These are phyloP conservation scores for Nesidiocoris tenuis DNA, from an alignment of 2,888 invertebrate species.

Conservation along the genomic window DNA sequence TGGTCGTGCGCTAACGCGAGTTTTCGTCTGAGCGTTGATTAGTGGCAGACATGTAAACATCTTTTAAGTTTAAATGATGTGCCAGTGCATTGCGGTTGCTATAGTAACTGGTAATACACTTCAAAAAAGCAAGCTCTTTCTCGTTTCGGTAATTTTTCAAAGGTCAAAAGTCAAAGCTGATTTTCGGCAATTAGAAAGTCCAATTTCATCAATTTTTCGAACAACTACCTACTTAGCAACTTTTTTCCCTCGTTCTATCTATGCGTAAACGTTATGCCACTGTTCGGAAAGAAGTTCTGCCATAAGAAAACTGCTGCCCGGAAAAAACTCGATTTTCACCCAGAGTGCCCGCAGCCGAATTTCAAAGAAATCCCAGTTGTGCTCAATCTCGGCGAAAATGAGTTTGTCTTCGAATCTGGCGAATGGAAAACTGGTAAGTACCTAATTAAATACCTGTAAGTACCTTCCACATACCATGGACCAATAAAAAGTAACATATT, in stretches of 20 bases:
- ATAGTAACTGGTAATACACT: too few relatives aligned
- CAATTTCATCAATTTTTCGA: not conserved
- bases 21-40: too few relatives aligned
- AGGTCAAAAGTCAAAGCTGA: too few relatives aligned
- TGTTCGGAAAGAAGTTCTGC: slow-evolving; percentile 42
- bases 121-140: not conserved
- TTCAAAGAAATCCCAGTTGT: slow-evolving; percentile 14
- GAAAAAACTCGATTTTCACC: slow-evolving; percentile 37
- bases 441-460: not conserved
- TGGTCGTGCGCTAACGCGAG: too few relatives aligned
- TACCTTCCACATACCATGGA: not conserved
- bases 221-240: not conserved
- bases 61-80: too few relatives aligned
- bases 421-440: slow-evolving; percentile 39
- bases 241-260: not conserved
- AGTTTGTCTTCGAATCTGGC: slow-evolving; percentile 26
- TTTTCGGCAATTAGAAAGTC: not conserved
- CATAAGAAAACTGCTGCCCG: slow-evolving; percentile 22
- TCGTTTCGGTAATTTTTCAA: not conserved
- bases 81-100: too few relatives aligned
- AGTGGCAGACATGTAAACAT: too few relatives aligned
- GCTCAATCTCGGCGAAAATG: slow-evolving; percentile 26
- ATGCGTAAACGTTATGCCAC: slow-evolving; percentile 30
- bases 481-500: too few relatives aligned
- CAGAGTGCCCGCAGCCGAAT: not conserved